Evolutionary conservation across 2,888 invertebrate species (phyloP), one percentile per base, ranked within the genome.

Genomic region (Scaptomyza cyrtandrae): DNA sequence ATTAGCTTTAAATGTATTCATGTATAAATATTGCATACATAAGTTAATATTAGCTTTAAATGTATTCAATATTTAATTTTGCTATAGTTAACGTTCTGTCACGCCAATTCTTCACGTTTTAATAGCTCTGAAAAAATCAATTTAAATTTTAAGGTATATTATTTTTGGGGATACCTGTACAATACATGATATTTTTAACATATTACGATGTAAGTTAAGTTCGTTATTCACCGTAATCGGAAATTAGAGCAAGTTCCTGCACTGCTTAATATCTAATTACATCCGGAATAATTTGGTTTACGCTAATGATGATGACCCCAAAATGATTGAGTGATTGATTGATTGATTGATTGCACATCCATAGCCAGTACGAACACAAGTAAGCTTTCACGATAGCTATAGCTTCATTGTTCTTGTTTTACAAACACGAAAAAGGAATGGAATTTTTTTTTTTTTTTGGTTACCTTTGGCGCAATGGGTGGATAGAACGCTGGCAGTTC

Each of bases 391-490:
- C 45, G 39, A 39, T 24, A 27, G 27, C 52, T 27, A 14, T n/a
- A n/a, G n/a, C n/a, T n/a, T n/a, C n/a, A n/a, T n/a, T n/a, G n/a
- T n/a, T n/a, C n/a, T n/a, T n/a, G n/a, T n/a, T n/a, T n/a, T n/a
- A n/a, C n/a, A 7, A 52, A 37, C 50, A n/a, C 41, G 39, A 33
- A 16, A 65, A 43, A 48, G 54, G 14, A 13, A 43, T 11, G 19
- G 67, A 16, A 19, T 60, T 77, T 90, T 41, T 41, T 29, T 60
- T 77, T 90, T 41, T 41, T 41, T 6, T 41, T 39, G 35, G 41
- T 41, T 90, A 90, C 90, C 90, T 90, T 87, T 61, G 89, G 84
- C 62, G 72, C 71, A 44, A 88, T 82, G 56, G 90, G 90, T 49
- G 90, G 91, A 82, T 83, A 83, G 59, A 90, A 80, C 70, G 79